These are phyloP conservation scores for Dromiciops gliroides DNA, from an alignment of 2,113 vertebrate genomes.

Conservation along the genomic window DNA sequence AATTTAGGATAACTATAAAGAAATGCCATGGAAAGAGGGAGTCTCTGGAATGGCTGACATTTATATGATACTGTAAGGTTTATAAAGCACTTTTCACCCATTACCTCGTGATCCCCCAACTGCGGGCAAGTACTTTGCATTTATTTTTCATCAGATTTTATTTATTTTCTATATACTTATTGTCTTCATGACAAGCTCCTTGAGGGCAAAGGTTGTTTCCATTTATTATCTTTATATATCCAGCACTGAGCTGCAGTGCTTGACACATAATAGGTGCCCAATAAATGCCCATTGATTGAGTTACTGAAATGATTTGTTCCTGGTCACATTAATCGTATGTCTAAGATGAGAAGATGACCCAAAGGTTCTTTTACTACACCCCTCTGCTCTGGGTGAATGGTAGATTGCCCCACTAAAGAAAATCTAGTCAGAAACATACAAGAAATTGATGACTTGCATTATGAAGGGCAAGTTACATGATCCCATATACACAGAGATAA, in stretches of 20 bases:
- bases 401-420: neutral
- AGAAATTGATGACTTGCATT: neutral
- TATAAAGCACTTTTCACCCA: neutral
- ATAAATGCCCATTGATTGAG: neutral
- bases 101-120: neutral
- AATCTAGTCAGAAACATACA: too few relatives aligned
- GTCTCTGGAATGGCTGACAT: neutral
- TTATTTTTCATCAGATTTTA: neutral
- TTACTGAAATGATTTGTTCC: neutral
- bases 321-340: neutral
- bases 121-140: neutral
- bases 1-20: neutral
- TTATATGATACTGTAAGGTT: neutral
- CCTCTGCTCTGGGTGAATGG: neutral
- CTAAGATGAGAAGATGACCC: neutral
- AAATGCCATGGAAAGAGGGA: neutral
- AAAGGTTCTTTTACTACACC: neutral
- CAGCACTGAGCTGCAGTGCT: neutral
- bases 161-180: neutral
- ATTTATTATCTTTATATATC: neutral
- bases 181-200: neutral
- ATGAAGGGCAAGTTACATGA: neutral
- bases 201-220: neutral
- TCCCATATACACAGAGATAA: neutral
- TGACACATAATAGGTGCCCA: neutral